A percentile compares a stretch with the other conserved stretches of the same genome.
Evolutionary conservation across 2,113 vertebrate genomes (phyloP).

Genomic region (Butorides virescens): DNA sequence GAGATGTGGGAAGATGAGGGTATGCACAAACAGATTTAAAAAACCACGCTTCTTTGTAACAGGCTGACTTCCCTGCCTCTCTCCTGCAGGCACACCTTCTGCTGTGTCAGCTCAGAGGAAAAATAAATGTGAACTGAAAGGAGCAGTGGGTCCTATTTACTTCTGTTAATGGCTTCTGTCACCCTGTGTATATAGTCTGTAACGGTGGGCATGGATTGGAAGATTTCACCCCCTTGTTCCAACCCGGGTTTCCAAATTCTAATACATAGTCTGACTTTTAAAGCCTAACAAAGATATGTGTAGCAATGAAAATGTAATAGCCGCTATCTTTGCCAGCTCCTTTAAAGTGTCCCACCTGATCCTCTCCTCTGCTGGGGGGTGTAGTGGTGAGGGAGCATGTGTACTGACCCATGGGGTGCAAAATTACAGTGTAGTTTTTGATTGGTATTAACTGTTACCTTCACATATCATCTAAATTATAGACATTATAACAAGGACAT

Average conservation of each 20-base stretch:
- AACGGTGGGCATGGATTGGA: not conserved
- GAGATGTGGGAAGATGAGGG: conserved; percentile 96
- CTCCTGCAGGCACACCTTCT: not conserved
- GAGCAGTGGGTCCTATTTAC: not conserved
- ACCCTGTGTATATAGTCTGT: not conserved
- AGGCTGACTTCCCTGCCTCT: not conserved
- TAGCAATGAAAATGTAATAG: not conserved
- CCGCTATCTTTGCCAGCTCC: not conserved
- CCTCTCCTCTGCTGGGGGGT: not conserved
- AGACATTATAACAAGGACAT: not conserved
- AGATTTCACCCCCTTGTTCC: not conserved
- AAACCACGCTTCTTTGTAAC: not conserved
- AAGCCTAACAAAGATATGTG: not conserved
- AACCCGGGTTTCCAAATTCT: not conserved
- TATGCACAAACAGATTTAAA: conserved; percentile 55
- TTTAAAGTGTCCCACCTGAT: not conserved
- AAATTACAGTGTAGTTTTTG: not conserved
- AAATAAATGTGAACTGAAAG: not conserved
- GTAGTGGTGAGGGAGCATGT: not conserved
- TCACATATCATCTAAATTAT: not conserved
- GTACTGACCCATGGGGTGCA: not conserved
- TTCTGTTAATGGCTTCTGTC: not conserved
- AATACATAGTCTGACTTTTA: not conserved
- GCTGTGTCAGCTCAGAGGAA: not conserved
- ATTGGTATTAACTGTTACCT: not conserved